phyloP scores from a whole-genome alignment of 2,888 invertebrate species.

The Epistrophe grossulariae region DNA sequence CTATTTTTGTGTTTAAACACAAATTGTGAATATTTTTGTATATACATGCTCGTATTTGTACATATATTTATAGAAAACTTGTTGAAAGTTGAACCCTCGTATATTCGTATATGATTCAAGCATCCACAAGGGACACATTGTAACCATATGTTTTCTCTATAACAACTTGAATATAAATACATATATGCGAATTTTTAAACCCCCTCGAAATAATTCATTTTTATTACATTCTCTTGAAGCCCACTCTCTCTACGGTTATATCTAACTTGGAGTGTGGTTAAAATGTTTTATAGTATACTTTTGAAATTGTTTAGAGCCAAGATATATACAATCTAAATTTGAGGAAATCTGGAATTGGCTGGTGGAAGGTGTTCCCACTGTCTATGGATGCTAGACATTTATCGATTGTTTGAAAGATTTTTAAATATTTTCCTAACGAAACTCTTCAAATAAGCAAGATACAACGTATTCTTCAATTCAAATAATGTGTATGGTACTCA shows the following conservation, averaged over 20 bases:
- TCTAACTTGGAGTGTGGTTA: neutral
- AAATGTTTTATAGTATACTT: conserved; percentile 8
- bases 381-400: neutral
- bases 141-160: conserved; percentile 44
- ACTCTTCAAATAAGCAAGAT: no score
- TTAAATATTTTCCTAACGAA: neutral
- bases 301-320: neutral
- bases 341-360: neutral
- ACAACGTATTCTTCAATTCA: neutral
- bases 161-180: conserved; percentile 11
- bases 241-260: neutral
- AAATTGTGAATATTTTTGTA: conserved; percentile 1
- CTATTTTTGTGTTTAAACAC: neutral
- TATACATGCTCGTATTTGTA: neutral
- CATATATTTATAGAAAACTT: conserved; percentile 27
- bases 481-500: no score
- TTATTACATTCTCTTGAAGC: conserved; percentile 9
- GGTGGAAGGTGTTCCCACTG: neutral
- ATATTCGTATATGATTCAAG: conserved; percentile 5
- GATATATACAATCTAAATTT: conserved; percentile 4
- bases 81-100: conserved; percentile 56
- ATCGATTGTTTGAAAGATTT: neutral
- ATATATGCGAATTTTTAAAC: conserved; percentile 15
- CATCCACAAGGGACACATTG: conserved; percentile 48
- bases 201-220: conserved; percentile 36